Evolutionary conservation across 2,888 invertebrate genomes (phyloP).

Genomic region (Yponomeuta plumbellus): DNA sequence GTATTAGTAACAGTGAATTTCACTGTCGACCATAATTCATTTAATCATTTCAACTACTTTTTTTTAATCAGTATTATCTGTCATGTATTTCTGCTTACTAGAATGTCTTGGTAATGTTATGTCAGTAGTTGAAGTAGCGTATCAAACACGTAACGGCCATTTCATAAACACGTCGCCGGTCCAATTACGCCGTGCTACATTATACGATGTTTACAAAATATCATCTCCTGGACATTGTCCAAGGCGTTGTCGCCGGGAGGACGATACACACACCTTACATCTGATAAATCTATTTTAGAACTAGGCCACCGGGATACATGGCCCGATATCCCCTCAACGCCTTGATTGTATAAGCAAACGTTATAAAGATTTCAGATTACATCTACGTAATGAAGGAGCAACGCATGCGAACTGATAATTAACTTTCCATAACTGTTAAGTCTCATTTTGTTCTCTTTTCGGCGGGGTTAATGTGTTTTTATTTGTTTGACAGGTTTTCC

Average conservation of each 20-base stretch:
- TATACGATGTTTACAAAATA: slow-evolving; percentile 65
- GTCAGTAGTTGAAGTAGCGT: slow-evolving; percentile 34
- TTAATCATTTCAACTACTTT: not conserved
- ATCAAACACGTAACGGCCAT: slow-evolving; percentile 33
- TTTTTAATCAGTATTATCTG: not conserved
- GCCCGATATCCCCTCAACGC: slow-evolving; percentile 38
- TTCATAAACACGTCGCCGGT: slow-evolving; percentile 44
- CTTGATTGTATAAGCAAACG: not conserved
- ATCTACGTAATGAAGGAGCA: slow-evolving; percentile 31
- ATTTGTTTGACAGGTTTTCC: slow-evolving; percentile 87
- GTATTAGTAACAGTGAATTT: not conserved
- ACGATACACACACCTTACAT: slow-evolving; percentile 54
- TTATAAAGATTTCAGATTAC: not conserved
- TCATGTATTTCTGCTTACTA: not conserved
- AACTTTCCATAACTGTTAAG: slow-evolving; percentile 33
- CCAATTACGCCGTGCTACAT: slow-evolving; percentile 54
- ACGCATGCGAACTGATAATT: slow-evolving; percentile 52
- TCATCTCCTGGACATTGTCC: slow-evolving; percentile 65
- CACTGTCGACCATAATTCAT: slow-evolving; percentile 17
- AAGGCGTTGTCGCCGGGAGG: slow-evolving; percentile 58
- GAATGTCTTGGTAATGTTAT: slow-evolving; percentile 24
- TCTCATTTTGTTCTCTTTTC: not conserved
- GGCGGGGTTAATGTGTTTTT: slow-evolving; percentile 31
- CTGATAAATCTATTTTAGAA: slow-evolving; percentile 62
- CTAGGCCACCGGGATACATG: slow-evolving; percentile 52